Evolutionary conservation across 2,888 invertebrate genomes (phyloP).

Genomic region (Euplexia lucipara): DNA sequence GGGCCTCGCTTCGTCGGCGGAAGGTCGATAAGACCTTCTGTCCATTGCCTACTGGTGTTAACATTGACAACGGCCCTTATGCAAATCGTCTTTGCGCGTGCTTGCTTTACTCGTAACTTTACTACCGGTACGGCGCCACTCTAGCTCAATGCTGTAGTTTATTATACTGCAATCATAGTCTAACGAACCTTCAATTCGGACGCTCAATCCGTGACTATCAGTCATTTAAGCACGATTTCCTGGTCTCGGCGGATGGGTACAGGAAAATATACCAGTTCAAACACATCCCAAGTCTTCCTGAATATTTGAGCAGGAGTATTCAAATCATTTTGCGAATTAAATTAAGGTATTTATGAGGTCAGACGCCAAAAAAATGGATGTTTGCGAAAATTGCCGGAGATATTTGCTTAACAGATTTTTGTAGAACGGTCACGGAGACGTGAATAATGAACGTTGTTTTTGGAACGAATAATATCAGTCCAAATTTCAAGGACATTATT

Average conservation of each 20-base stretch:
- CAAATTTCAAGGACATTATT: not conserved
- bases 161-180: conserved; percentile 66
- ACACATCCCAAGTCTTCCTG: conserved; percentile 48
- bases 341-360: conserved; percentile 58
- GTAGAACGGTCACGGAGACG: conserved; percentile 2
- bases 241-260: conserved; percentile 61
- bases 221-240: conserved; percentile 71
- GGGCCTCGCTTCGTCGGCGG: conserved; percentile 81
- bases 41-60: conserved; percentile 78
- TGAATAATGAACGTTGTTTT: not conserved
- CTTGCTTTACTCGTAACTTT: conserved; percentile 61
- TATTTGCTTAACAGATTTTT: conserved; percentile 54
- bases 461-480: not conserved
- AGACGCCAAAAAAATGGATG: conserved; percentile 48
- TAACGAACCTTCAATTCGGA: conserved; percentile 73
- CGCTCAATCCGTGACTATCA: conserved; percentile 72
- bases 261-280: conserved; percentile 61
- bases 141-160: conserved; percentile 61
- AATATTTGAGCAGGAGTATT: conserved; percentile 63
- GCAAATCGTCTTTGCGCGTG: conserved; percentile 85
- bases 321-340: conserved; percentile 64
- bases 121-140: conserved; percentile 64
- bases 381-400: conserved; percentile 55
- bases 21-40: conserved; percentile 86
- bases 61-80: conserved; percentile 86